Conservation (phyloP, 1,140 invertebrate genomes). For the Goniozus legneri region DNA sequence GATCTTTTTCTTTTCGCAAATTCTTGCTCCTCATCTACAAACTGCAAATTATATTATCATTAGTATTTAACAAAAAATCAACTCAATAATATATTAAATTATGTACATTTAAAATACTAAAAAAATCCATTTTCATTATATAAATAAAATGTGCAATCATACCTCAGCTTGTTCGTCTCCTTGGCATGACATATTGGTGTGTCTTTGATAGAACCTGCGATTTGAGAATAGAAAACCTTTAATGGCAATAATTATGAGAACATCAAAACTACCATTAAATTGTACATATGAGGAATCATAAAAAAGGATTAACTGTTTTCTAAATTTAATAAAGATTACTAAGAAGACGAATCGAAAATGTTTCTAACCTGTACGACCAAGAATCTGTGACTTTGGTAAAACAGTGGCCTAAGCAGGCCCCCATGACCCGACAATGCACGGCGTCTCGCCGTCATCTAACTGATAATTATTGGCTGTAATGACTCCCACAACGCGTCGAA, state of each 20-base stretch:
- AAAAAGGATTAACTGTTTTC: neutral
- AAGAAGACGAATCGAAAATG: neutral
- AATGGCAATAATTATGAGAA: too few species aligned
- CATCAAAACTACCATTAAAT: too few species aligned
- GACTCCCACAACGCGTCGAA: too few species aligned
- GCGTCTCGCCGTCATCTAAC: conserved; percentile 38
- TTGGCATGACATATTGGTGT: conserved; percentile 37
- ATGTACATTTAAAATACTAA: neutral
- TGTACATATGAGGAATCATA: neutral
- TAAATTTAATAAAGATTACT: neutral
- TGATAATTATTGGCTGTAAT: too few species aligned
- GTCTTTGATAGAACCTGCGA: conserved; percentile 37
- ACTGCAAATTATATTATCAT: too few species aligned
- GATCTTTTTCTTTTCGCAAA: too few species aligned
- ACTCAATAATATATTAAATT: neutral
- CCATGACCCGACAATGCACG: conserved; percentile 48
- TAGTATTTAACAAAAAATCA: too few species aligned
- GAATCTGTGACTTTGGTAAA: conserved; percentile 42
- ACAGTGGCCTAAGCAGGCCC: conserved; percentile 55
- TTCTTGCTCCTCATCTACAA: too few species aligned
- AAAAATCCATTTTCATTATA: too few species aligned
- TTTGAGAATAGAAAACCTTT: too few species aligned
- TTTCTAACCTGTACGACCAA: conserved; percentile 39
- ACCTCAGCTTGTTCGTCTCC: conserved; percentile 44
- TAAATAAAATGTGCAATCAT: conserved; percentile 9